phyloP scores from a whole-genome alignment of 2,888 invertebrate species.

The Melolontha melolontha region DNA sequence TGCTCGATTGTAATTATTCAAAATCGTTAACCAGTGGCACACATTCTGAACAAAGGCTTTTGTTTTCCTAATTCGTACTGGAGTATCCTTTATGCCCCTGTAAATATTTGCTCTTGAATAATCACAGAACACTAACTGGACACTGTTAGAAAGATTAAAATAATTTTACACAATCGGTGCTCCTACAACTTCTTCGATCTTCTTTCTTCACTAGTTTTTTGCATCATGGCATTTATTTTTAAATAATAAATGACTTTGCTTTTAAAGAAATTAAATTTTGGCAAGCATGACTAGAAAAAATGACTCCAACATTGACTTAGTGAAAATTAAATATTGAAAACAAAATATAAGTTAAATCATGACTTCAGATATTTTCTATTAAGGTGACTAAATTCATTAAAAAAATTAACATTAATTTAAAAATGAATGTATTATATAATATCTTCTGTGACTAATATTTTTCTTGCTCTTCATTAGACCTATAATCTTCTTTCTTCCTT shows the following conservation, averaged over 20 bases:
- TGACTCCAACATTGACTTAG: conserved; percentile 1
- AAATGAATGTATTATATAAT: no score
- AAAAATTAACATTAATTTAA: no score
- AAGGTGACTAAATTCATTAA: no score
- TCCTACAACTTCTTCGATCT: background rate
- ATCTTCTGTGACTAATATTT: no score
- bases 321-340: conserved; percentile 4
- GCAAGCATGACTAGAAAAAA: conserved; percentile 32
- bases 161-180: background rate
- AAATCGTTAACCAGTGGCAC: conserved; percentile 45
- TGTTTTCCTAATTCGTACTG: conserved; percentile 43
- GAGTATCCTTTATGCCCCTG: conserved; percentile 49
- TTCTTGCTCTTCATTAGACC: no score
- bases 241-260: conserved; percentile 1
- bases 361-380: no score
- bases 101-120: conserved; percentile 37
- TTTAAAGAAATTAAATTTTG: conserved; percentile 12
- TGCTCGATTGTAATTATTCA: conserved; percentile 47
- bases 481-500: no score
- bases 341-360: background rate
- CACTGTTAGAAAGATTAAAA: background rate
- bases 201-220: background rate
- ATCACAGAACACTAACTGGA: conserved; percentile 6
- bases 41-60: conserved; percentile 47
- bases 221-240: background rate